Conservation (phyloP, 92 coral and sea anemone species). For the Hydrozoanthus gracilis region DNA sequence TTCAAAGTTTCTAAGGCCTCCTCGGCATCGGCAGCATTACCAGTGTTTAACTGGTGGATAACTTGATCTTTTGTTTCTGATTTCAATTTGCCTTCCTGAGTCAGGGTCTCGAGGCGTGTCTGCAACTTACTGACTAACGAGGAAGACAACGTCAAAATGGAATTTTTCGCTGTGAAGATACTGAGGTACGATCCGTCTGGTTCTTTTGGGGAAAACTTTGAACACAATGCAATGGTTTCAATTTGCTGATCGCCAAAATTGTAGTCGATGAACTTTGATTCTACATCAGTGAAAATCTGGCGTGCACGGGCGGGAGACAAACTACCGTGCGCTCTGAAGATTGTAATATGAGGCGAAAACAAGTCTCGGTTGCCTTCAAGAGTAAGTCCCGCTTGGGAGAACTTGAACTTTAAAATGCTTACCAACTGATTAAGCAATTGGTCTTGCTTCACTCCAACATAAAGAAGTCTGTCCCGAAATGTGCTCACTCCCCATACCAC, state of each 20-base stretch:
- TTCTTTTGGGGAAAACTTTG: conserved; percentile 70
- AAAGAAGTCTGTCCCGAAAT: conserved; percentile 67
- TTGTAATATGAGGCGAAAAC: conserved; percentile 76
- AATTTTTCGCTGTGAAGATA: conserved; percentile 59
- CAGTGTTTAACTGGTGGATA: conserved; percentile 19
- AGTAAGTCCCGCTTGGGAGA: conserved; percentile 67
- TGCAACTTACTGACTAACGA: conserved; percentile 58
- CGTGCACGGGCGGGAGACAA: conserved; percentile 40
- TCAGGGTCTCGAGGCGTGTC: conserved; percentile 54
- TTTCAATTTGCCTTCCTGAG: conserved; percentile 26
- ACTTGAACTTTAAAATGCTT: conserved; percentile 59
- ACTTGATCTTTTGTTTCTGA: conserved; percentile 48
- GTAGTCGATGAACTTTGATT: conserved; percentile 42
- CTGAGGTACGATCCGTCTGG: conserved; percentile 65
- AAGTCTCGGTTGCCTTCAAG: conserved; percentile 72
- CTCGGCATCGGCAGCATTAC: conserved; percentile 26
- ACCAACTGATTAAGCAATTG: conserved; percentile 56
- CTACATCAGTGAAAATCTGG: conserved; percentile 49
- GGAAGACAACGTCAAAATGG: conserved; percentile 65
- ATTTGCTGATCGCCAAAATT: conserved; percentile 69
- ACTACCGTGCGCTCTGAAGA: conserved; percentile 48
- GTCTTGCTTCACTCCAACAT: conserved; percentile 59
- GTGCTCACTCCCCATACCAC: conserved; percentile 63
- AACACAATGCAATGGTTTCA: conserved; percentile 53
- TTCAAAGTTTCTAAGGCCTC: conserved; percentile 32